These are phyloP conservation scores for Gobio gobio DNA, from an alignment of 2,113 vertebrate genomes.

Conservation along the genomic window DNA sequence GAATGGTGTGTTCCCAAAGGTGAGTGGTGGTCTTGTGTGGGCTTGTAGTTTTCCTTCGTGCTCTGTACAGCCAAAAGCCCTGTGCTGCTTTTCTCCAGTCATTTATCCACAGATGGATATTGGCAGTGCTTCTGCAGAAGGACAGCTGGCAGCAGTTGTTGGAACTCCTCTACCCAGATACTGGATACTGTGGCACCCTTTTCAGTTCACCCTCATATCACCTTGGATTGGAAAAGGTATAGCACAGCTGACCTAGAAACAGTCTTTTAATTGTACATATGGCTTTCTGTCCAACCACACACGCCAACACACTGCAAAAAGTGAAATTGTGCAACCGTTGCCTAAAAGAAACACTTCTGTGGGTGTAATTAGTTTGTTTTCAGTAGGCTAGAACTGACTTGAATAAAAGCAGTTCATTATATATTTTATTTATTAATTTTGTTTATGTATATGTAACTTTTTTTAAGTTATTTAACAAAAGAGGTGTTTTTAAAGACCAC, in stretches of 20 bases:
- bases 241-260: constrained; percentile 49
- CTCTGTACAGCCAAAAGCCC: constrained; percentile 24
- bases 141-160: constrained; percentile 21
- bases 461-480: no score
- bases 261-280: constrained; percentile 12
- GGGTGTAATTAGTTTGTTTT: neutral
- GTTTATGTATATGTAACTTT: no score
- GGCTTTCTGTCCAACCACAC: constrained; percentile 33
- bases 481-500: no score
- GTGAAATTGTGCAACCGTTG: neutral
- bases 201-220: constrained; percentile 34
- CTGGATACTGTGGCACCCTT: constrained; percentile 38
- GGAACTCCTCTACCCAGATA: constrained; percentile 53
- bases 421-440: neutral
- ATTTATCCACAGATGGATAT: constrained; percentile 52
- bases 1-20: constrained; percentile 55
- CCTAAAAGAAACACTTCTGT: neutral
- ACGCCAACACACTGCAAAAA: constrained; percentile 30
- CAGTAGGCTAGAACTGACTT: neutral
- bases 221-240: constrained; percentile 32
- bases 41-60: constrained; percentile 42
- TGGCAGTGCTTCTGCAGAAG: constrained; percentile 32
- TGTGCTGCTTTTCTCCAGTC: constrained; percentile 36
- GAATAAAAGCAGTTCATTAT: neutral
- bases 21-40: constrained; percentile 56